Evolutionary conservation across 2,113 vertebrate species (phyloP).

Genomic region (Willisornis vidua): DNA sequence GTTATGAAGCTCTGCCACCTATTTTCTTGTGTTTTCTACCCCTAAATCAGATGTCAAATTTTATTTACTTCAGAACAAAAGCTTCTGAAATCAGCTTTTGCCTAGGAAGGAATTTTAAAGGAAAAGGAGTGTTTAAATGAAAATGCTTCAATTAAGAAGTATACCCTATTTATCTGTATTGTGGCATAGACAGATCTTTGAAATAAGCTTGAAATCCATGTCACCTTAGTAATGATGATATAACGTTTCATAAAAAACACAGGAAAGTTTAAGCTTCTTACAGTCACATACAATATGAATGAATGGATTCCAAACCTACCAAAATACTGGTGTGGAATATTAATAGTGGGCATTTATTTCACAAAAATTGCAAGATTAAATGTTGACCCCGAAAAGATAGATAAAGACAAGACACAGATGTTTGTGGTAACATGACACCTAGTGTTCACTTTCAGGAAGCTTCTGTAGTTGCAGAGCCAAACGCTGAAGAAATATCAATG

Average conservation of each 20-base stretch:
- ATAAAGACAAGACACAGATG: fast-evolving
- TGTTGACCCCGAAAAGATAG: neutral
- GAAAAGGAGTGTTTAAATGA: neutral
- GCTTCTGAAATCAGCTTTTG: neutral
- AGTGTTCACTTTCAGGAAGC: constrained; percentile 35
- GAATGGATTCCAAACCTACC: neutral
- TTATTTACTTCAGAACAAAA: neutral
- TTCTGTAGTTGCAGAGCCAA: neutral
- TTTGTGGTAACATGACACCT: constrained; percentile 51
- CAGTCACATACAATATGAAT: neutral
- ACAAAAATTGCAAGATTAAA: neutral
- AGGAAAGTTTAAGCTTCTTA: neutral
- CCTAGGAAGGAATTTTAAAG: neutral
- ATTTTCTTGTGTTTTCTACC: neutral
- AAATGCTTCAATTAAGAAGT: neutral
- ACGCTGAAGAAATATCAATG: neutral
- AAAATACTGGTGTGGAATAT: neutral
- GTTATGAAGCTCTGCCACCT: neutral
- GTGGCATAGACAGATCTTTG: neutral
- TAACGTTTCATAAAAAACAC: neutral
- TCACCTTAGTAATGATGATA: neutral
- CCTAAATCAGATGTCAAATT: neutral
- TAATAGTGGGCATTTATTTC: neutral
- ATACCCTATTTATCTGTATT: neutral
- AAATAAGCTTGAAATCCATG: neutral